phyloP scores from a whole-genome alignment of 2,888 invertebrate species.

The Lasioglossum oenotherae region DNA sequence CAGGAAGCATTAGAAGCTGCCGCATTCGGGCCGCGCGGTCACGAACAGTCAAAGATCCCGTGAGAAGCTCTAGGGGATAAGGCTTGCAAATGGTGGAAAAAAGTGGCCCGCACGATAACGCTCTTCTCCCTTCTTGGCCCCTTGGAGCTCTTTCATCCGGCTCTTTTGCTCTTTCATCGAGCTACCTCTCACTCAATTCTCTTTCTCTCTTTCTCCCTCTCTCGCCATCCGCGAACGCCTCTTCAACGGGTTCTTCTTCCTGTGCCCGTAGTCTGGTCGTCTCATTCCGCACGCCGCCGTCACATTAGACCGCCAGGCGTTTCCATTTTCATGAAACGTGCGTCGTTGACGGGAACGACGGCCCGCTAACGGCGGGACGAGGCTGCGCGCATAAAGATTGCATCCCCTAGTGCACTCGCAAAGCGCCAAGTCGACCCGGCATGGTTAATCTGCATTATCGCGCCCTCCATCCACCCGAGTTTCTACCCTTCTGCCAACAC shows the following conservation, averaged over 20 bases:
- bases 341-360: constrained; percentile 45
- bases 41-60: constrained; percentile 51
- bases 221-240: neutral
- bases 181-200: neutral
- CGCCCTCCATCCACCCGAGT: constrained; percentile 11
- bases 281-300: constrained; percentile 47
- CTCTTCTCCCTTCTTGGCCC: neutral
- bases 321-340: constrained; percentile 69
- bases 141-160: neutral
- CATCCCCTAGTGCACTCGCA: constrained; percentile 25
- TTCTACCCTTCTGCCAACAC: neutral
- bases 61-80: constrained; percentile 28
- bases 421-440: neutral
- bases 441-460: constrained; percentile 65
- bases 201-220: neutral
- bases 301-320: constrained; percentile 70
- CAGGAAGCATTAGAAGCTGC: constrained; percentile 48
- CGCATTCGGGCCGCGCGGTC: constrained; percentile 26
- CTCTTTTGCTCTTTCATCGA: neutral
- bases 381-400: constrained; percentile 53
- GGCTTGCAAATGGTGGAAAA: constrained; percentile 71
- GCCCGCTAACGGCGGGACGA: constrained; percentile 40
- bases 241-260: constrained; percentile 7
- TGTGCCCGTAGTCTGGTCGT: constrained; percentile 6
- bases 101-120: constrained; percentile 66